Base-by-base conservation (phyloP, 2,888 invertebrate genomes). In the Andrena minutula region DNA sequence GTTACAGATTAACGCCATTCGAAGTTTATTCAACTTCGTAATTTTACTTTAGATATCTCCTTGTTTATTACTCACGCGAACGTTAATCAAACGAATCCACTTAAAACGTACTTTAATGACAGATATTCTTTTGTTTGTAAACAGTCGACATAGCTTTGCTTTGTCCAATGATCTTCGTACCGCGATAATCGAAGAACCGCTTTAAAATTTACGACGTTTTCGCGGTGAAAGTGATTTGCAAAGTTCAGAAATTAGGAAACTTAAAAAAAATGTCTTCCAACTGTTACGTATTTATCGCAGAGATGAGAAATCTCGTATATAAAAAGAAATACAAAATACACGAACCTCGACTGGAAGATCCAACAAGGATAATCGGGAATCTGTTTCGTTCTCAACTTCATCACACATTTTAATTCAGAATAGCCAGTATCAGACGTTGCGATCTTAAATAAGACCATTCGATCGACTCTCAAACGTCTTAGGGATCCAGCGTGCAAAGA, bases 291-390 rank as follows among this genome's bases (percentile, higher is more conserved):
- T 8, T 32, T 12, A 64, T 20, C 64, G n/a, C 8, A n/a, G 0
- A 8, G 26, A 49, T 41, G 32, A 1, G n/a, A 53, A 58, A 47
- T n/a, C 16, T 28, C 3, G n/a, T 47, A 6, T 16, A 12, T 16
- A 30, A 1, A 49, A 61, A 5, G 35, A 35, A 2, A 0, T 41
- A 16, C 10, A 56, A 66, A 20, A 35, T 60, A 2, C 72, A 89
- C 91, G 66, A 75, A 92, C 93, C 90, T 93, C 93, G 58, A 92
- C 79, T 64, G 93, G 93, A 66, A 93, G 90, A 86, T 93, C 90
- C 79, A 88, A 79, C 35, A 92, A 82, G 58, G 91, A 90, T 66
- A 91, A 70, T 66, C 51, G 72, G 8, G 41, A 60, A 2, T 85
- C 64, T 12, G 72, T 65, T 69, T 82, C 35, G 6, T 65, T 60